These are phyloP conservation scores for Eristalis intricaria DNA, from an alignment of 2,888 invertebrate genomes.

Conservation along the genomic window DNA sequence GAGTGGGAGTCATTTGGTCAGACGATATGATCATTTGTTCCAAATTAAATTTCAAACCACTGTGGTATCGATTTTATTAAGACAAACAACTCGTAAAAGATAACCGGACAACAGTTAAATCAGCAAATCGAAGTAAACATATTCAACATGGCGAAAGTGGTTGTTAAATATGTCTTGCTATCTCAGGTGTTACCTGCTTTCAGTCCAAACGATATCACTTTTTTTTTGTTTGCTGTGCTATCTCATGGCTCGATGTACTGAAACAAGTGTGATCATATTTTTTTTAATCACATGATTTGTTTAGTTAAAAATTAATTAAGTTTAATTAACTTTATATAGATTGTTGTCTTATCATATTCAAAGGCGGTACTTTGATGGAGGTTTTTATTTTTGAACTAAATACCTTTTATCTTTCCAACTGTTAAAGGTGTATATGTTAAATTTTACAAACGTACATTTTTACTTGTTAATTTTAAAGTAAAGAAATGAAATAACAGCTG, in stretches of 20 bases:
- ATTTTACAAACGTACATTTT: too few species aligned
- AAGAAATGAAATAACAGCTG: too few species aligned
- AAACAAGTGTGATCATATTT: slow-evolving; percentile 25
- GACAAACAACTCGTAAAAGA: not conserved
- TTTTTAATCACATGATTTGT: slow-evolving; percentile 31
- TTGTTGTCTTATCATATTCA: slow-evolving; percentile 2
- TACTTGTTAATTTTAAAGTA: too few species aligned
- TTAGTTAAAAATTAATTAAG: slow-evolving; percentile 27
- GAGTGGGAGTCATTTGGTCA: not conserved
- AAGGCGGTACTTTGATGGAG: not conserved
- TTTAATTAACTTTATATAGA: slow-evolving; percentile 29
- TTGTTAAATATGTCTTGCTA: slow-evolving; percentile 10
- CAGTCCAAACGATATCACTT: not conserved
- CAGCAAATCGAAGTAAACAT: slow-evolving; percentile 1
- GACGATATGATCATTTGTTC: not conserved
- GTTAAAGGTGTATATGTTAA: not conserved
- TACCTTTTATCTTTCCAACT: not conserved
- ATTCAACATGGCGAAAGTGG: slow-evolving; percentile 3
- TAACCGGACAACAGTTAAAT: not conserved
- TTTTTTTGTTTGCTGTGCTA: not conserved
- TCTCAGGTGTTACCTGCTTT: not conserved
- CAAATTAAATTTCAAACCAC: not conserved
- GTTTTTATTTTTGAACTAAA: not conserved
- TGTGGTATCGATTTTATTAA: not conserved
- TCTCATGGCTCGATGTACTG: slow-evolving; percentile 6